Percentiles rank a stretch among this genome's conserved stretches.
Evolutionary conservation across 2,113 vertebrate species (phyloP).

Genomic region (Rallus limicola): DNA sequence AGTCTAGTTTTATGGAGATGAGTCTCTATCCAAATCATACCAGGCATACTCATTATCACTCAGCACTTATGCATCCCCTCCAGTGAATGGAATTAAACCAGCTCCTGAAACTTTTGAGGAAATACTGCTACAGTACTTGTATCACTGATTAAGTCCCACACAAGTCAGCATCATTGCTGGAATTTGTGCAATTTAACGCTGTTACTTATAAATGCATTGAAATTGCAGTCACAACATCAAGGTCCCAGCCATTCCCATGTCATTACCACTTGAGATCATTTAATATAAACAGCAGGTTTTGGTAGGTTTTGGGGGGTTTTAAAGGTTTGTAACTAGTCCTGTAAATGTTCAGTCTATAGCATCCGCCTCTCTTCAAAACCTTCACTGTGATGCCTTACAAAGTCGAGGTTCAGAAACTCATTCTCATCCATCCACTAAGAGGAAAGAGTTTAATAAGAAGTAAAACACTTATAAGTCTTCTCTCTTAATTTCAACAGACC

Average conservation of each 20-base stretch:
- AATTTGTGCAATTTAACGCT: not conserved
- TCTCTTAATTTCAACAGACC: not conserved
- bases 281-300: not conserved
- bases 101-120: not conserved
- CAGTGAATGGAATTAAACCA: not conserved
- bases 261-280: not conserved
- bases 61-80: not conserved
- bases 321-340: not conserved
- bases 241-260: not conserved
- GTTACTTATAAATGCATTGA: not conserved
- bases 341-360: not conserved
- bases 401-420: not conserved
- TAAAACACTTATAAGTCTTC: not conserved
- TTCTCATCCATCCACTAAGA: not conserved
- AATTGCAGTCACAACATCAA: not conserved
- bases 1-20: not conserved
- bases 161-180: not conserved
- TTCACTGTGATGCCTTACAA: not conserved
- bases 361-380: not conserved
- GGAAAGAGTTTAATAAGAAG: not conserved
- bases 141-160: not conserved
- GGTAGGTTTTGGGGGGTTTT: not conserved
- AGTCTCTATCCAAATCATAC: fast-evolving
- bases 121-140: not conserved
- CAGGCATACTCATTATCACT: not conserved